Percentiles rank a stretch among this genome's conserved stretches.
Conservation (phyloP, 2,797 vertebrate species). For the Uromys caudimaculatus region DNA sequence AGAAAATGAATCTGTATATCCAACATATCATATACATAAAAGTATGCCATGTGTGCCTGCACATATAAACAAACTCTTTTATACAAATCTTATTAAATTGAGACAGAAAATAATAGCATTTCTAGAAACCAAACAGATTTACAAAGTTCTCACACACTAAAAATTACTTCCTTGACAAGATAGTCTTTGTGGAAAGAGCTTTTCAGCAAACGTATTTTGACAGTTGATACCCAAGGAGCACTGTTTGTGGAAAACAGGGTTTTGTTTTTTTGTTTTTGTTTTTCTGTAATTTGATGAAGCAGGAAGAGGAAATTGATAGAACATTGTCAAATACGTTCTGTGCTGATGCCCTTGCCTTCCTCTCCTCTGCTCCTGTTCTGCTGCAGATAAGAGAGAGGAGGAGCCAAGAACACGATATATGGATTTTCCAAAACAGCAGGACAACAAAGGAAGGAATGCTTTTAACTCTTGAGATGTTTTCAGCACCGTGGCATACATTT, state of each 20-base stretch:
- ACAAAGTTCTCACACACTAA: conserved; percentile 26
- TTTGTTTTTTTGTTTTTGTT: conserved; percentile 61
- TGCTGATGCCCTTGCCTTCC: conserved; percentile 65
- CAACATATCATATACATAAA: neutral
- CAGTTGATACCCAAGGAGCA: conserved; percentile 71
- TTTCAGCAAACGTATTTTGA: conserved; percentile 75
- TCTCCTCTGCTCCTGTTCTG: conserved; percentile 73
- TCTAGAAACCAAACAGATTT: conserved; percentile 9
- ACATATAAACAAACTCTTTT: neutral
- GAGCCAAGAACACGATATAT: conserved; percentile 76
- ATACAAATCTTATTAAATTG: conserved; percentile 41
- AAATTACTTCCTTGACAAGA: conserved; percentile 70
- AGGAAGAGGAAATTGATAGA: conserved; percentile 81
- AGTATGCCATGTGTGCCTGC: neutral
- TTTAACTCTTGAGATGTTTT: conserved; percentile 67
- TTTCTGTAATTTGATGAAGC: conserved; percentile 79
- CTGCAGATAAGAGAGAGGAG: conserved; percentile 80
- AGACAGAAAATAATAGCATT: neutral
- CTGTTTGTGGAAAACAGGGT: conserved; percentile 65
- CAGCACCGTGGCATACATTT: conserved; percentile 30
- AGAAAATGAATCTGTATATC: neutral
- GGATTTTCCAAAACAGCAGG: conserved; percentile 66
- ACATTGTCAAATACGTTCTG: conserved; percentile 68
- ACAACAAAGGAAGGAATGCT: conserved; percentile 61
- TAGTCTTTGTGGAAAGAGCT: conserved; percentile 70